Base-by-base conservation (phyloP, 2,113 vertebrate species). In the Pelusios castaneus region DNA sequence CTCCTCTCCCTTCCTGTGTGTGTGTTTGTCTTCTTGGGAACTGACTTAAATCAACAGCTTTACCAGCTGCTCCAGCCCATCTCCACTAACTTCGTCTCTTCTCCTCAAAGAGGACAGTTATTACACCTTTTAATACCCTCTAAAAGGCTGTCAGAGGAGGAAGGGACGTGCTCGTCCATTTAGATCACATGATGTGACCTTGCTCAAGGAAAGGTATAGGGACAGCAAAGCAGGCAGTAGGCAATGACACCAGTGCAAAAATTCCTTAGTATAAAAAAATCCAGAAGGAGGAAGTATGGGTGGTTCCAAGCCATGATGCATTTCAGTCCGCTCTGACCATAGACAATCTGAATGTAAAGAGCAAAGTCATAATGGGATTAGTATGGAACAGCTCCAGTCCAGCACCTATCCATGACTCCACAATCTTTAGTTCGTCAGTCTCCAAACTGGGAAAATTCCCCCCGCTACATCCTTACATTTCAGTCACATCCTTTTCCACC, bases 321-420 rank as follows among this genome's bases (percentile, higher is more conserved):
- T 90, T 93, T 93, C 1, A 0, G n/a, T 31, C 43, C 85, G 19
- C 49, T 92, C 78, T 58, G 49, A 80, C 56, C 86, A 0, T 43
- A 1, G 29, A 78, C 70, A 85, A 93, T 95, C 87, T 77, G 11
- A 90, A 80, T 54, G 43, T 51, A 87, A 89, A 92, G 93, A 84
- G 17, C 43, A 89, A 91, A 93, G 93, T 8, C 0, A 1, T 55
- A 91, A 80, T 19, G 52, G 52, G 54, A 95, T 86, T n/a, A n/a
- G 63, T 67, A 38, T 38, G 63, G n/a, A 70, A 22, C 63, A 38
- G 38, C 80, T 56, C 24, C 29, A 45, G 43, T 31, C 27, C 38
- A 29, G 52, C 19, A 58, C 16, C 16, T 8, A 70, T 38, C 63
- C 63, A 70, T 70, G 41, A 45, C 34, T 14, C 34, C 80, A 6